phyloP scores from a whole-genome alignment of 2,113 vertebrate species.

The Brachyhypopomus gauderio region DNA sequence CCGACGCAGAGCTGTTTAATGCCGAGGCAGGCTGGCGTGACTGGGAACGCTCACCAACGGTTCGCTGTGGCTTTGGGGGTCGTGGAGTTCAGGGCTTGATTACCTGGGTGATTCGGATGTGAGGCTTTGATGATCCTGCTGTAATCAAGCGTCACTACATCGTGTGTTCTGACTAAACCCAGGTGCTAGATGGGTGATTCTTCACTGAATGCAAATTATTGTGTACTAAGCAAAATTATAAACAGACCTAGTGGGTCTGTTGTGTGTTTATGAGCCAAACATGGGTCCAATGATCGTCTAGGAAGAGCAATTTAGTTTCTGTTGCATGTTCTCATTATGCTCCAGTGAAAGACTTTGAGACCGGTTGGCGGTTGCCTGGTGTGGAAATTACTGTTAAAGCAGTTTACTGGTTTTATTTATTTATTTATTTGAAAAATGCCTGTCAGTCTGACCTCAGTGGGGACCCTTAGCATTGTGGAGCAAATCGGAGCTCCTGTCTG shows the following conservation, averaged over 20 bases:
- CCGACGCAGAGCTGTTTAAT: background rate
- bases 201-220: no score
- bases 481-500: no score
- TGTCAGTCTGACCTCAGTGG: background rate
- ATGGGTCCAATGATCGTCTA: background rate
- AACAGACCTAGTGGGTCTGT: no score
- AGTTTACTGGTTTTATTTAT: background rate
- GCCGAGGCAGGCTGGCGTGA: conserved; percentile 29
- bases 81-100: no score
- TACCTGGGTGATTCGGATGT: background rate
- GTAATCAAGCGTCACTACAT: background rate
- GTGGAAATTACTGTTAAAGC: background rate
- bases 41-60: background rate
- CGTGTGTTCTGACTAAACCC: no score
- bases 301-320: background rate
- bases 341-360: no score
- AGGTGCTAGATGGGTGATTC: no score
- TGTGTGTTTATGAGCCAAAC: background rate
- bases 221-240: no score
- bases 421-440: background rate
- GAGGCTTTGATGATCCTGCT: background rate
- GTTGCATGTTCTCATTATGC: background rate
- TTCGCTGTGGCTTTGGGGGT: background rate
- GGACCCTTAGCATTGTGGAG: background rate
- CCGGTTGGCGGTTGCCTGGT: background rate